Percentiles rank a stretch among this genome's conserved stretches.
These are phyloP conservation scores for Drosophila teissieri DNA, from an alignment of 1,140 invertebrate species.

Conservation along the genomic window DNA sequence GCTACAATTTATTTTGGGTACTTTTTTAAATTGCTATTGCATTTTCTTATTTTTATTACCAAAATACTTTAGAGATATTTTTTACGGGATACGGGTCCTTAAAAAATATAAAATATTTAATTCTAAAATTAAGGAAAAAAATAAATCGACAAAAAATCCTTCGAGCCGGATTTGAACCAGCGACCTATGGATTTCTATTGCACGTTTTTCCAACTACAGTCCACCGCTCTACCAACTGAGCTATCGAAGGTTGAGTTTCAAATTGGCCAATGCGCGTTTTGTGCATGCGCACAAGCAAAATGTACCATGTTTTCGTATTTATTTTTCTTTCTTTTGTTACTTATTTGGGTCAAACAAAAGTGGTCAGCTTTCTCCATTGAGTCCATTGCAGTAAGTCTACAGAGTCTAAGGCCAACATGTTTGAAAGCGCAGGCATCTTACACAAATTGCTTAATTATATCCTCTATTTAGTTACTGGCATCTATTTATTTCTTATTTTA, in stretches of 20 bases:
- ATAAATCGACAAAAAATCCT: slow-evolving; percentile 82
- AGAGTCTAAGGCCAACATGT: too few species aligned
- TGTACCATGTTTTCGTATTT: not conserved
- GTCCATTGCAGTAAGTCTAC: too few species aligned
- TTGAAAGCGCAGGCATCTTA: too few species aligned
- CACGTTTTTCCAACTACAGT: slow-evolving; percentile 87
- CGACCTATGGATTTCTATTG: slow-evolving; percentile 87
- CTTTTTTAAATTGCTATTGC: too few species aligned
- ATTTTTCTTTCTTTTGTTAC: not conserved
- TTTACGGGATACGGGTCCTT: not conserved
- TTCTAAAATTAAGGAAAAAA: not conserved
- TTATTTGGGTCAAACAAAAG: not conserved
- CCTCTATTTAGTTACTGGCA: too few species aligned
- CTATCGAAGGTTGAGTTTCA: slow-evolving; percentile 88
- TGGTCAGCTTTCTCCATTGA: not conserved
- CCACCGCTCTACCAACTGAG: slow-evolving; percentile 95
- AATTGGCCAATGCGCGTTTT: not conserved
- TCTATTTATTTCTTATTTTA: too few species aligned
- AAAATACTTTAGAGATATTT: too few species aligned
- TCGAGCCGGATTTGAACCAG: slow-evolving; percentile 90
- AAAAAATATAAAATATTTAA: not conserved
- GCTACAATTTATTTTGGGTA: too few species aligned
- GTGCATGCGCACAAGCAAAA: not conserved
- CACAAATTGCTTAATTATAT: too few species aligned
- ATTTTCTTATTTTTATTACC: too few species aligned